These are phyloP conservation scores for Mythimna vitellina DNA, from an alignment of 2,888 invertebrate species.

Conservation along the genomic window DNA sequence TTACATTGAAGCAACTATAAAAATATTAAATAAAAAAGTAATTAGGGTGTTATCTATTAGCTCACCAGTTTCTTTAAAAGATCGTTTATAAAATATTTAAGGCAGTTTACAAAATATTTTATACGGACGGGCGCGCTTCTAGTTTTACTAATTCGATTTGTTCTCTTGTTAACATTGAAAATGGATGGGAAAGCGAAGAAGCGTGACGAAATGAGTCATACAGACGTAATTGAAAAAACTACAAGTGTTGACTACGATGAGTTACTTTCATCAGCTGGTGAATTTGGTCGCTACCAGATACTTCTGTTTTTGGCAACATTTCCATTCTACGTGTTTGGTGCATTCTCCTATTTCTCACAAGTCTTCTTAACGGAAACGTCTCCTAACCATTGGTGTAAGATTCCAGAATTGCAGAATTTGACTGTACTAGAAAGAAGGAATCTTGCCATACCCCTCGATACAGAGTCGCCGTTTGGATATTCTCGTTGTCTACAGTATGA, in stretches of 20 bases:
- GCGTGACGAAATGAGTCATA: not conserved
- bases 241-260: constrained; percentile 74
- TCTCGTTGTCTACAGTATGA: constrained; percentile 77
- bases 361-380: constrained; percentile 80
- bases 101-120: constrained; percentile 25
- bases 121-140: not conserved
- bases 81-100: constrained; percentile 16
- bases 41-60: constrained; percentile 37
- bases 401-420: constrained; percentile 79
- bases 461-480: constrained; percentile 73
- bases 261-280: constrained; percentile 77
- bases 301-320: constrained; percentile 74
- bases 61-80: constrained; percentile 33
- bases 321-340: constrained; percentile 79
- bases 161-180: constrained; percentile 6
- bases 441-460: constrained; percentile 75
- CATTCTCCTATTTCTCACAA: constrained; percentile 78
- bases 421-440: constrained; percentile 73
- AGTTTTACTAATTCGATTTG: not conserved
- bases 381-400: constrained; percentile 80
- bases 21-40: constrained; percentile 23
- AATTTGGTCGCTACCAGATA: constrained; percentile 78
- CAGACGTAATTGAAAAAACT: not conserved
- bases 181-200: constrained; percentile 30
- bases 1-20: constrained; percentile 17